Evolutionary conservation across 2,797 vertebrate species (phyloP), one percentile per base, ranked within the genome.

Genomic region (Hydrocynus forskahlii): DNA sequence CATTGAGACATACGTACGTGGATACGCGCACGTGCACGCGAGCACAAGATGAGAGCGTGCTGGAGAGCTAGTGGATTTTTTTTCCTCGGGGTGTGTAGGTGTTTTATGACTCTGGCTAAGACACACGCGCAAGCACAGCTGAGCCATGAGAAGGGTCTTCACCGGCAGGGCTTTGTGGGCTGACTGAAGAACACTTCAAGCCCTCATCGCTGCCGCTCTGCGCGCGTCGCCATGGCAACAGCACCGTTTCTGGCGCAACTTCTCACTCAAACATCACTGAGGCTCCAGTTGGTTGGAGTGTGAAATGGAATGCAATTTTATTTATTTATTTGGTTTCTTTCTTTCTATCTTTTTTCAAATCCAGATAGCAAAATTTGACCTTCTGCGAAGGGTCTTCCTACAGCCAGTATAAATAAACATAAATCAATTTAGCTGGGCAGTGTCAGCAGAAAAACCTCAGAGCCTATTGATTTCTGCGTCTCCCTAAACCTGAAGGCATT

Each of bases 171-270:
- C 76, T 78, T 57, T 69, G 66, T 78, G 64, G 54, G 63, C 25
- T 78, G 76, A 59, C 70, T 81, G 50, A 78, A 81, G 29, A 81
- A 78, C 74, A 80, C 68, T 76, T 77, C 68, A 76, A 81, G 68
- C 74, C 55, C 60, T 80, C 82, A 76, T 79, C 63, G 40, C 66
- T 68, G 64, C 78, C 64, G 77, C 48, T 17, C 78, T 76, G 70
- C 59, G 79, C 72, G 60, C 63, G 79, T 84, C 72, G 55, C 75
- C 64, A 7, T 81, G 57, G 70, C 54, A 81, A 84, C 83, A 14
- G 45, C 75, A 78, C 62, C 55, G 12, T 74, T 84, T 23, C 70
- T 84, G 82, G 74, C 68, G 60, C 76, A 76, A 80, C 73, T 73
- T 83, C 74, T 74, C 21, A 8, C 23, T 75, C 54, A 13, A 70